These are phyloP conservation scores for Trissolcus basalis DNA, from an alignment of 1,140 invertebrate species.

Conservation along the genomic window DNA sequence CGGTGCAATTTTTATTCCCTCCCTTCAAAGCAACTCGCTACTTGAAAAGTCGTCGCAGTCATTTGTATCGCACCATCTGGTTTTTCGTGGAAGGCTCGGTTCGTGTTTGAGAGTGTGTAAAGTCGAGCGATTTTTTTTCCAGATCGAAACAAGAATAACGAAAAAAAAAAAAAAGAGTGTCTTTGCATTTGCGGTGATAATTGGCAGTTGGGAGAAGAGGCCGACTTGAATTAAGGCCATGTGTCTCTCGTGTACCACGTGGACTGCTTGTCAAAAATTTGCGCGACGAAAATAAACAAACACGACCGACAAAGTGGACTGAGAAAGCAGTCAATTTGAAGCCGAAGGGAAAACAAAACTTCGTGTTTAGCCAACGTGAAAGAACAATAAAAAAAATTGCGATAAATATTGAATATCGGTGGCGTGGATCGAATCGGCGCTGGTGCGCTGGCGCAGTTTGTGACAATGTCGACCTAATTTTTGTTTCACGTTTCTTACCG, in stretches of 20 bases:
- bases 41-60: too few species aligned
- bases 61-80: too few species aligned
- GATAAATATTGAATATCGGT: constrained; percentile 31
- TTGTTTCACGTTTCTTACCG: constrained; percentile 22
- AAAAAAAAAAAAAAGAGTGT: background rate
- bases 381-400: background rate
- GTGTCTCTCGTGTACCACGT: background rate
- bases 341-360: too few species aligned
- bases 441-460: constrained; percentile 9
- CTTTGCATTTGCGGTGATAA: background rate
- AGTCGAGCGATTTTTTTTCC: too few species aligned
- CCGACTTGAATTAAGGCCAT: background rate
- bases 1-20: too few species aligned
- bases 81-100: too few species aligned
- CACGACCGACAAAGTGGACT: too few species aligned
- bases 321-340: too few species aligned
- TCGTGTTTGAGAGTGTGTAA: too few species aligned
- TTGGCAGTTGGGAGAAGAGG: background rate
- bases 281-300: background rate
- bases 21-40: too few species aligned
- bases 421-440: constrained; percentile 1
- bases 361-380: too few species aligned
- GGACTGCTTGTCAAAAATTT: background rate
- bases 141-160: too few species aligned
- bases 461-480: constrained; percentile 27